Conservation (phyloP, 1,140 invertebrate species). For the Drosophila sturtevanti region DNA sequence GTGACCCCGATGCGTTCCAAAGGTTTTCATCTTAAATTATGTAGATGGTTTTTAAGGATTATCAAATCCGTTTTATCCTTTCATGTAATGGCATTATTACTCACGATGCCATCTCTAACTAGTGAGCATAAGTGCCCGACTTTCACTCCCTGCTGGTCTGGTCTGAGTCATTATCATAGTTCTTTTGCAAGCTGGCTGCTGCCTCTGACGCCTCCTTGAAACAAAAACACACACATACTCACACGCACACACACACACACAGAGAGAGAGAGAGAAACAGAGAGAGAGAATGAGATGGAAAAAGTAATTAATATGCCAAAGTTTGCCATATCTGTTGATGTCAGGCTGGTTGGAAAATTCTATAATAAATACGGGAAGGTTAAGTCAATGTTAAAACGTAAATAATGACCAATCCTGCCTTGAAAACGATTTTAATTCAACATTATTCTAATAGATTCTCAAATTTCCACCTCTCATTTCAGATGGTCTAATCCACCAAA, state of each 20-base stretch:
- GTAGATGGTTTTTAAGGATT: too few species aligned
- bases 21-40: too few species aligned
- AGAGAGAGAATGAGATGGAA: slow-evolving; percentile 8
- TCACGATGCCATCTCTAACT: slow-evolving; percentile 24
- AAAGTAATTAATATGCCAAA: slow-evolving; percentile 63
- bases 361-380: slow-evolving; percentile 42
- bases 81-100: neutral
- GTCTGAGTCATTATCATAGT: slow-evolving; percentile 45
- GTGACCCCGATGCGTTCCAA: neutral
- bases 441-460: neutral
- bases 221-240: neutral
- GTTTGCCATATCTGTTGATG: slow-evolving; percentile 36
- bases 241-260: slow-evolving; percentile 1
- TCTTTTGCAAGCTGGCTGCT: slow-evolving; percentile 27
- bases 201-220: slow-evolving; percentile 27
- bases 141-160: slow-evolving; percentile 45
- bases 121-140: slow-evolving; percentile 14
- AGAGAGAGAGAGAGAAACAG: neutral
- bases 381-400: slow-evolving; percentile 56
- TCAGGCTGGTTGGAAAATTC: slow-evolving; percentile 29
- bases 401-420: neutral
- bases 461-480: slow-evolving; percentile 2
- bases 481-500: slow-evolving; percentile 33
- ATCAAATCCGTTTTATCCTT: neutral
- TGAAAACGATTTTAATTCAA: neutral